Evolutionary conservation across 1,140 invertebrate genomes (phyloP).

Genomic region (Cataglyphis hispanica): DNA sequence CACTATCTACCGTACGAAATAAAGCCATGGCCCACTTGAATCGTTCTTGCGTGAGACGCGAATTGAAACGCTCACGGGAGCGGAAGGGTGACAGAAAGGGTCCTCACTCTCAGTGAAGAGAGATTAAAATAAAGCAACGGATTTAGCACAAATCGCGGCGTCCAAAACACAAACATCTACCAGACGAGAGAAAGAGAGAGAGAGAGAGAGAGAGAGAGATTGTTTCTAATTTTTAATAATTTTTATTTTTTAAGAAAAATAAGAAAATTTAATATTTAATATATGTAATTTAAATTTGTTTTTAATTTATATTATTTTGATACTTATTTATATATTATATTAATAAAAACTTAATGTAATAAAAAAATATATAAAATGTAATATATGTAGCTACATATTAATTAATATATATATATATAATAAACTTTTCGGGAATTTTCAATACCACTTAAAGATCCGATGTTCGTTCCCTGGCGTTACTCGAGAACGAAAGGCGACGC

Average conservation of each 20-base stretch:
- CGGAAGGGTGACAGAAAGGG: slow-evolving; percentile 3
- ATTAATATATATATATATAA: background rate
- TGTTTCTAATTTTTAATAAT: background rate
- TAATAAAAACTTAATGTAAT: too few species aligned
- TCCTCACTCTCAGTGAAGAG: background rate
- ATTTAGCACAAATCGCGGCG: background rate
- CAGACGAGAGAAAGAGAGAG: too few species aligned
- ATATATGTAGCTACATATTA: too few species aligned
- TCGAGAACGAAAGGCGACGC: background rate
- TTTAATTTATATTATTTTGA: too few species aligned
- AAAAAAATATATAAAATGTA: too few species aligned
- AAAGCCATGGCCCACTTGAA: slow-evolving; percentile 16
- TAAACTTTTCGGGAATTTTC: background rate
- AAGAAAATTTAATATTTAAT: too few species aligned
- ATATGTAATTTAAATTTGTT: too few species aligned
- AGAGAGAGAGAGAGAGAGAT: too few species aligned
- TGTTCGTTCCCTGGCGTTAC: background rate
- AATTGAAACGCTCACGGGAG: slow-evolving; percentile 1
- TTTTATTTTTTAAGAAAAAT: background rate
- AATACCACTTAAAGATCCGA: background rate
- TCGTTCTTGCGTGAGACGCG: slow-evolving; percentile 32
- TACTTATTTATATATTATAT: too few species aligned
- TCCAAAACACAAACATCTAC: too few species aligned
- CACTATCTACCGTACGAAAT: slow-evolving; percentile 8
- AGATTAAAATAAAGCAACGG: slow-evolving; percentile 7